Evolutionary conservation across 2,113 vertebrate species (phyloP).

Genomic region (Carassius gibelio): DNA sequence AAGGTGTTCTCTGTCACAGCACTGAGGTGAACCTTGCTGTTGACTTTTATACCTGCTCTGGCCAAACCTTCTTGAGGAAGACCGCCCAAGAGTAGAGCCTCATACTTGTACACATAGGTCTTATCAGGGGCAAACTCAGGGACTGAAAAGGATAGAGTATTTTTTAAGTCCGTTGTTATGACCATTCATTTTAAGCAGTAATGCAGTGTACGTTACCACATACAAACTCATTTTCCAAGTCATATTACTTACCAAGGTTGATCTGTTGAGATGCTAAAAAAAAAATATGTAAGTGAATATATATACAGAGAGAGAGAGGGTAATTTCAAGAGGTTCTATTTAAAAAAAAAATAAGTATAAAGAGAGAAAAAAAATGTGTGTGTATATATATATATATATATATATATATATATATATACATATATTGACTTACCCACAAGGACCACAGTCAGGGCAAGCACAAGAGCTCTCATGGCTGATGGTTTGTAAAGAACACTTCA

Average conservation of each 20-base stretch:
- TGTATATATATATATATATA: too few species aligned
- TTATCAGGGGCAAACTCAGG: slow-evolving; percentile 72
- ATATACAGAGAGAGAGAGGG: too few species aligned
- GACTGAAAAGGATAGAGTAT: slow-evolving; percentile 64
- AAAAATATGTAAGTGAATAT: background rate
- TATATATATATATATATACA: too few species aligned
- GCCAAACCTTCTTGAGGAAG: slow-evolving; percentile 76
- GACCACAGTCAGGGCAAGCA: slow-evolving; percentile 75
- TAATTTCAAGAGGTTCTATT: too few species aligned
- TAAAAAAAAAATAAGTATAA: too few species aligned
- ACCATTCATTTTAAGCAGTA: background rate
- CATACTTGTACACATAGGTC: slow-evolving; percentile 77
- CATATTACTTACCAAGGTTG: slow-evolving; percentile 56
- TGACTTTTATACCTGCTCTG: slow-evolving; percentile 74
- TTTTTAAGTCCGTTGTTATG: background rate
- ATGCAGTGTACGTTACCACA: background rate
- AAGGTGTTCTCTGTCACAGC: slow-evolving; percentile 48
- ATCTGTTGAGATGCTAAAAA: slow-evolving; percentile 59
- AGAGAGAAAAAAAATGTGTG: too few species aligned
- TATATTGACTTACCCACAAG: slow-evolving; percentile 78
- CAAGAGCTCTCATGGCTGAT: slow-evolving; percentile 45
- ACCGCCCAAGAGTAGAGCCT: slow-evolving; percentile 71
- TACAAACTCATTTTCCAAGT: background rate
- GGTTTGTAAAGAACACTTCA: slow-evolving; percentile 51
- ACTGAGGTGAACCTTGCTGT: slow-evolving; percentile 75